Conservation (phyloP, 2,113 vertebrate genomes). For the Sarotherodon lohbergeri region DNA sequence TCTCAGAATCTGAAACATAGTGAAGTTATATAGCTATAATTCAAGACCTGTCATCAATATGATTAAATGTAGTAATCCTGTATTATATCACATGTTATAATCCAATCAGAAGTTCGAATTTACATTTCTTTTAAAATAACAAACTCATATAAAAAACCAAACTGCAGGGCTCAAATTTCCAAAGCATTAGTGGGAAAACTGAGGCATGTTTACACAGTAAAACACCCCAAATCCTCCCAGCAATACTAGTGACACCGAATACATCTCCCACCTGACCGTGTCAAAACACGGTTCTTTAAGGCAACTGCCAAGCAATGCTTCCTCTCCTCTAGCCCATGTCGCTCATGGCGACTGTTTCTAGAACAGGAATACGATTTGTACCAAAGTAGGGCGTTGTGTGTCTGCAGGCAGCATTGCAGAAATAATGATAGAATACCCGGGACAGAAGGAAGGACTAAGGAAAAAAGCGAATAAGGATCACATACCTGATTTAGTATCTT, state of each 20-base stretch:
- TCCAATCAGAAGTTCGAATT: neutral
- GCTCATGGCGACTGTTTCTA: neutral
- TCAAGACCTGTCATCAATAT: neutral
- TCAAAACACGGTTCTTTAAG: neutral
- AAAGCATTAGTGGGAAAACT: neutral
- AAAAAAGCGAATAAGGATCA: neutral
- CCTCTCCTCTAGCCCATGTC: neutral
- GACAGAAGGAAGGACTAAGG: neutral
- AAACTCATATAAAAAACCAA: neutral
- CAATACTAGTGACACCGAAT: neutral
- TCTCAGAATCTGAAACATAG: neutral
- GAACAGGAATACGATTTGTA: neutral
- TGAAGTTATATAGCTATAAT: neutral
- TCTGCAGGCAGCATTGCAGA: neutral
- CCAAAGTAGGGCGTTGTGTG: slow-evolving; percentile 18
- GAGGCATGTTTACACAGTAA: slow-evolving; percentile 5
- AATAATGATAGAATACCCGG: neutral
- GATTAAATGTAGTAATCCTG: neutral
- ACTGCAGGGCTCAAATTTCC: neutral
- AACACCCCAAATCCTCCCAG: neutral
- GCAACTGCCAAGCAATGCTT: neutral
- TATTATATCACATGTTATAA: neutral
- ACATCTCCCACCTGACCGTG: slow-evolving; percentile 4
- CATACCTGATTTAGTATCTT: neutral
- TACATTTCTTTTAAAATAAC: neutral